phyloP scores from a whole-genome alignment of 1,140 invertebrate species.

The Chironomus tepperi region DNA sequence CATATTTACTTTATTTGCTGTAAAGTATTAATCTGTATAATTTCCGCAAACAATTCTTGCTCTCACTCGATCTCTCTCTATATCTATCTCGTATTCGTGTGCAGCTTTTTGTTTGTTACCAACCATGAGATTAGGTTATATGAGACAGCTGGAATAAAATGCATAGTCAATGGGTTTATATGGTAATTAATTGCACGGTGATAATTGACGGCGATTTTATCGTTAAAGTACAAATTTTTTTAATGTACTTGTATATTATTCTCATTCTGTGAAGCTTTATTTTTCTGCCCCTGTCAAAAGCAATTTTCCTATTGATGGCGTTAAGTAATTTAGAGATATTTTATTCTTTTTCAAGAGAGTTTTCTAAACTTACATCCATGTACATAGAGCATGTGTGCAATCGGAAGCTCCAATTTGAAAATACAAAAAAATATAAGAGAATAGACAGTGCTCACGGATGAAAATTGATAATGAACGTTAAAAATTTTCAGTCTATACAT shows the following conservation, averaged over 20 bases:
- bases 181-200: conserved; percentile 6
- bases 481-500: conserved; percentile 4
- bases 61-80: background rate
- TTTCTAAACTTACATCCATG: background rate
- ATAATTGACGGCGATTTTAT: conserved; percentile 8
- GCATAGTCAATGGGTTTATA: conserved; percentile 1
- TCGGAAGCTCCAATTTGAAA: conserved; percentile 17
- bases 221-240: conserved; percentile 7
- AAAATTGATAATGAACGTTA: conserved; percentile 19
- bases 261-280: background rate
- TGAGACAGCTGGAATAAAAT: background rate
- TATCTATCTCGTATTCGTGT: background rate
- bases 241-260: background rate
- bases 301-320: conserved; percentile 7
- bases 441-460: background rate
- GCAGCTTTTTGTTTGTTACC: background rate
- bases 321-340: conserved; percentile 15
- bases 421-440: background rate
- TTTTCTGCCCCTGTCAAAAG: background rate
- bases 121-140: background rate
- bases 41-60: background rate
- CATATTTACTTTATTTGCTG: background rate
- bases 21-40: background rate
- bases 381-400: background rate
- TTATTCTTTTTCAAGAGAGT: background rate